Evolutionary conservation across 2,113 vertebrate species (phyloP).

Genomic region (Plestiodon gilberti): DNA sequence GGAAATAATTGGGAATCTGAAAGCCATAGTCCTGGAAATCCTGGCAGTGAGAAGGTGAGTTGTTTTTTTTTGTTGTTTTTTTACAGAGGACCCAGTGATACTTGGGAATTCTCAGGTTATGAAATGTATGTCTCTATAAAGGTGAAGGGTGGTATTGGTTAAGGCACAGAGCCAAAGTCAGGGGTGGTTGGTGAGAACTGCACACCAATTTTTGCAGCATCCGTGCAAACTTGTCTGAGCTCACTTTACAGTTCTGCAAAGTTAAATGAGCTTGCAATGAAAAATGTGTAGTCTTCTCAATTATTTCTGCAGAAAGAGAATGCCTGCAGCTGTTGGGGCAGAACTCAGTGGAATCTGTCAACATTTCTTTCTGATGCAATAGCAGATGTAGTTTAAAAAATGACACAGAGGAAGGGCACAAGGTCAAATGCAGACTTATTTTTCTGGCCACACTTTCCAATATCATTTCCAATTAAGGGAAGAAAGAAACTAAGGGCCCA

Average conservation of each 20-base stretch:
- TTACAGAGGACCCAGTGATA: not conserved
- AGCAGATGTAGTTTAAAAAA: conserved; percentile 74
- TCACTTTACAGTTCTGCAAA: conserved; percentile 40
- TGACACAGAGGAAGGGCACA: conserved; percentile 61
- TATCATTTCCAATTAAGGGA: conserved; percentile 54
- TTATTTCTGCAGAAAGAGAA: conserved; percentile 41
- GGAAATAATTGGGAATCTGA: not conserved
- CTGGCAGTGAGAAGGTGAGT: no score
- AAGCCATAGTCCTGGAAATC: not conserved
- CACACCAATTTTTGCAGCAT: not conserved
- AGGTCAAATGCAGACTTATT: conserved; percentile 73
- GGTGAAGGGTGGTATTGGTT: not conserved
- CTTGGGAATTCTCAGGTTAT: not conserved
- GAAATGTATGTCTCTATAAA: not conserved
- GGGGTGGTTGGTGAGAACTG: not conserved
- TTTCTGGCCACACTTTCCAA: conserved; percentile 66
- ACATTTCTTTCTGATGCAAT: conserved; percentile 66
- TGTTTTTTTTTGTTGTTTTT: no score
- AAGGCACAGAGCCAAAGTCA: not conserved
- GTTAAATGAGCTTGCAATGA: conserved; percentile 37
- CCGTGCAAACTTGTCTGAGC: conserved; percentile 53
- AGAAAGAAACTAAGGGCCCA: conserved; percentile 24
- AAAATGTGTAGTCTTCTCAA: conserved; percentile 23
- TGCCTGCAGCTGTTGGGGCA: conserved; percentile 71
- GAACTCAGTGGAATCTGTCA: conserved; percentile 63